phyloP scores from a whole-genome alignment of 2,797 vertebrate species.

The Pipistrellus nathusii region DNA sequence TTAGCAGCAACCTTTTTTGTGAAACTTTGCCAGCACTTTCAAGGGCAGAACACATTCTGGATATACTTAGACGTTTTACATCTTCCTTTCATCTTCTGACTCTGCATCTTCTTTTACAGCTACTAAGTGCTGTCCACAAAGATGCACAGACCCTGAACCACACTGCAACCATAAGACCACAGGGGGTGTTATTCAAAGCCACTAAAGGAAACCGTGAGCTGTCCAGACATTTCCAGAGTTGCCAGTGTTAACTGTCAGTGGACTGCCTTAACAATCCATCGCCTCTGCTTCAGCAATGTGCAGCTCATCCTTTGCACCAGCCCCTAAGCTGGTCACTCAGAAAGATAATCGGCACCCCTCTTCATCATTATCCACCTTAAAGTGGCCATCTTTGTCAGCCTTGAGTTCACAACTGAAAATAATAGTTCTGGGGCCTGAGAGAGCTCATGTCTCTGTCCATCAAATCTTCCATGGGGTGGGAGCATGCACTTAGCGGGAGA shows the following conservation, averaged over 20 bases:
- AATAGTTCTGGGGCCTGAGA: background rate
- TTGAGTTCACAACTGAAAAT: background rate
- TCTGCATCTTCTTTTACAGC: background rate
- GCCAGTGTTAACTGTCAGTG: background rate
- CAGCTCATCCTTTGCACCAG: background rate
- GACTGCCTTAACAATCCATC: background rate
- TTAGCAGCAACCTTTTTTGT: background rate
- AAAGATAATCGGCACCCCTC: background rate
- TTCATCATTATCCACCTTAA: background rate
- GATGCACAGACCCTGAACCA: background rate
- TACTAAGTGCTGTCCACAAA: background rate
- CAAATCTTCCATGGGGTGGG: background rate
- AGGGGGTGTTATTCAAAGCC: background rate
- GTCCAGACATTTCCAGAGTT: background rate
- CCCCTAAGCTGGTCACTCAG: background rate
- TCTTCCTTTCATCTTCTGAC: background rate
- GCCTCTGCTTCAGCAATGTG: background rate
- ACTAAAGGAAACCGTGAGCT: background rate
- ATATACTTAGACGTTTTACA: background rate
- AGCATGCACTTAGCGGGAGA: background rate
- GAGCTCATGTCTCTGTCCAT: background rate
- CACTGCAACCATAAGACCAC: background rate
- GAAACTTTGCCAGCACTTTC: background rate
- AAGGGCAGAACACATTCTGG: background rate
- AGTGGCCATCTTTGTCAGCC: background rate